phyloP scores from a whole-genome alignment of 1,140 invertebrate species.

The Onthophagus taurus region DNA sequence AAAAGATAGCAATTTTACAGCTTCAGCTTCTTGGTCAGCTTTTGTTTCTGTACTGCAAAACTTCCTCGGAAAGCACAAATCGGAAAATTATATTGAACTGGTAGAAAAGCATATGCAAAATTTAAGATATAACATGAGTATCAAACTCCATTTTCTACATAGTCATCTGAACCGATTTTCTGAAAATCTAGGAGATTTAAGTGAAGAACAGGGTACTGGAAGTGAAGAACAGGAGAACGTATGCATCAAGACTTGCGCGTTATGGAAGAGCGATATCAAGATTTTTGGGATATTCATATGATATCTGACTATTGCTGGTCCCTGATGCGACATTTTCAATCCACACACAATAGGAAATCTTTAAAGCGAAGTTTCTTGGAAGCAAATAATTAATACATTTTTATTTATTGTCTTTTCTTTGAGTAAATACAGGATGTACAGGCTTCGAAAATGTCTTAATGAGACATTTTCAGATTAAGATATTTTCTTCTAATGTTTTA shows the following conservation, averaged over 20 bases:
- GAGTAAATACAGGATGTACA: no score
- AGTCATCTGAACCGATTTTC: conserved; percentile 17
- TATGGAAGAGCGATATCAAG: conserved; percentile 24
- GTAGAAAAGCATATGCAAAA: conserved; percentile 20
- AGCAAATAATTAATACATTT: no score
- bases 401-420: no score
- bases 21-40: no score
- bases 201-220: conserved; percentile 24
- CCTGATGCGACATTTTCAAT: no score
- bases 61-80: conserved; percentile 23
- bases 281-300: conserved; percentile 22
- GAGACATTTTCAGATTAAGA: no score
- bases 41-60: conserved; percentile 16
- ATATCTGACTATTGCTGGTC: conserved; percentile 26
- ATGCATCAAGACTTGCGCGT: conserved; percentile 25
- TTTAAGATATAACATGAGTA: conserved; percentile 21
- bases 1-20: no score
- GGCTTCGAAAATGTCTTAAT: no score
- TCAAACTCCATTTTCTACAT: conserved; percentile 20
- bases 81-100: conserved; percentile 18
- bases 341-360: no score
- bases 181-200: conserved; percentile 17
- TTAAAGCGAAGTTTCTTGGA: no score
- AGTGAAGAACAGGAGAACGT: no score
- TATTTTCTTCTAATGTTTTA: no score